Percentiles rank a stretch among this genome's conserved stretches.
phyloP scores from a whole-genome alignment of 2,888 invertebrate species.

The Tipula vernalis region DNA sequence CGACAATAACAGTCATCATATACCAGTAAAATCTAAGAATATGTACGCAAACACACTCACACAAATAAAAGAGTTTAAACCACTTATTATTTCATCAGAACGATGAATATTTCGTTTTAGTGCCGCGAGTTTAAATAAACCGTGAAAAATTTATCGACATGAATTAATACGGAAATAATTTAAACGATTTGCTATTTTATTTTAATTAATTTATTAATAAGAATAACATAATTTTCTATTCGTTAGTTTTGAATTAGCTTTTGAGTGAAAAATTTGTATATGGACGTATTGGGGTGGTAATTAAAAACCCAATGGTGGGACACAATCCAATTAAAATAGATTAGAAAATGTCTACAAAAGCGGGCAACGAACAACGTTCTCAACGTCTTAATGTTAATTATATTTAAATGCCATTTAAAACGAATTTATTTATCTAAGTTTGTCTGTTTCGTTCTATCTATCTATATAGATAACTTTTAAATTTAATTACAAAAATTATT shows the following conservation, averaged over 20 bases:
- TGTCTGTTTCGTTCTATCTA: not conserved
- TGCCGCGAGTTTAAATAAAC: not conserved
- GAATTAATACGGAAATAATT: slow-evolving; percentile 21
- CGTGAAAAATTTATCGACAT: slow-evolving; percentile 18
- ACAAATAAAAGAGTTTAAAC: not conserved
- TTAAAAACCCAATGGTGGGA: not conserved
- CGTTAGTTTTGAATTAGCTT: not conserved
- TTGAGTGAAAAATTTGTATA: not conserved
- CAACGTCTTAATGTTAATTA: not conserved
- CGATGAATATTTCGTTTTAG: not conserved
- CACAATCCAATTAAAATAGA: slow-evolving; percentile 4
- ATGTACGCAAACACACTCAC: not conserved
- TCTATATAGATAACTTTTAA: not conserved
- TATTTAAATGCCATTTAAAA: not conserved
- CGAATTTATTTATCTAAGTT: not conserved
- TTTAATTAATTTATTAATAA: not conserved
- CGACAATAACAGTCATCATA: not conserved
- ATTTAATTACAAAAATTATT: not conserved
- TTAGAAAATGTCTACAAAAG: not conserved
- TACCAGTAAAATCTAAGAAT: no score
- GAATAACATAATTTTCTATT: not conserved
- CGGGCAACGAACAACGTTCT: not conserved
- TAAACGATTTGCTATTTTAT: not conserved
- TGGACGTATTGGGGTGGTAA: not conserved
- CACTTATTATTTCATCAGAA: not conserved